Evolutionary conservation across 2,888 invertebrate genomes (phyloP).

Genomic region (Liopterus haemorrhoidalis): DNA sequence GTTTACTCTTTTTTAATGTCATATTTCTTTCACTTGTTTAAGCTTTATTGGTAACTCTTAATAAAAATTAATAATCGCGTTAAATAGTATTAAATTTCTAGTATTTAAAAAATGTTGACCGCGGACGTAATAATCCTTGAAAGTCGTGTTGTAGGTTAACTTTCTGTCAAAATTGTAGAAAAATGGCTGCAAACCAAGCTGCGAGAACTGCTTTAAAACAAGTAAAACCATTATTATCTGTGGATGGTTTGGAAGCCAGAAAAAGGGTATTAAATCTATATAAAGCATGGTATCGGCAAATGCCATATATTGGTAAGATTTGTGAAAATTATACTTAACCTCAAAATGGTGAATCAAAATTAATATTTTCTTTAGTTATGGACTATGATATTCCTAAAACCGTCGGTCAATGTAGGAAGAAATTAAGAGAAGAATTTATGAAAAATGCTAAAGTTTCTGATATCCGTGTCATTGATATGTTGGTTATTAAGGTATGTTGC

Average conservation of each 20-base stretch:
- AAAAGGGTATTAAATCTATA: constrained; percentile 80
- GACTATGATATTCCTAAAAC: constrained; percentile 78
- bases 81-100: too few relatives aligned
- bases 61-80: too few relatives aligned
- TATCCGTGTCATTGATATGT: constrained; percentile 82
- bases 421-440: constrained; percentile 71
- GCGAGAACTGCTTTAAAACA: constrained; percentile 53
- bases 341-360: constrained; percentile 10
- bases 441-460: constrained; percentile 75
- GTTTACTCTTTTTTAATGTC: too few relatives aligned
- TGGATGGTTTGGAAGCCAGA: constrained; percentile 69
- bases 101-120: too few relatives aligned
- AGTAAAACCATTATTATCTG: constrained; percentile 82
- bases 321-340: constrained; percentile 7
- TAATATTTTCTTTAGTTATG: constrained; percentile 56
- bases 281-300: constrained; percentile 89
- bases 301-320: constrained; percentile 76
- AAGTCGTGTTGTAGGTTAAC: too few relatives aligned
- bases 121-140: too few relatives aligned
- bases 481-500: constrained; percentile 76
- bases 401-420: constrained; percentile 60
- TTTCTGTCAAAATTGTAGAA: too few relatives aligned
- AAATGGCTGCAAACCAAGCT: constrained; percentile 47
- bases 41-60: too few relatives aligned
- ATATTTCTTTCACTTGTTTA: too few relatives aligned